These are phyloP conservation scores for Spea hammondii DNA, from an alignment of 2,797 vertebrate species.

Conservation along the genomic window DNA sequence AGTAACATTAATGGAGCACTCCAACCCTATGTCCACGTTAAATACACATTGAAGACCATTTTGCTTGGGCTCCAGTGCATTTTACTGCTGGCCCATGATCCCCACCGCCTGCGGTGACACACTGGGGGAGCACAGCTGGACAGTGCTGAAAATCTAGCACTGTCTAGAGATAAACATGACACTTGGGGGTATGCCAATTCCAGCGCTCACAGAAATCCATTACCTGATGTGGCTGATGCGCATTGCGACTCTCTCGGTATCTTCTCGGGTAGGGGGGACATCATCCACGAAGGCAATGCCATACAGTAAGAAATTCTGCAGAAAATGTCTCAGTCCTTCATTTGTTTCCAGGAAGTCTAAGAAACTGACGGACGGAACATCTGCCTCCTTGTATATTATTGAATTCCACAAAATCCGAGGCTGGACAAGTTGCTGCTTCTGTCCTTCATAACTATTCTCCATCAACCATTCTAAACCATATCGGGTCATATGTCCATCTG, in stretches of 20 bases:
- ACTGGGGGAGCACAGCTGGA: background rate
- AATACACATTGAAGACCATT: no score
- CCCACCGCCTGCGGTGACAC: no score
- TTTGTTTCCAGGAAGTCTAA: constrained; percentile 79
- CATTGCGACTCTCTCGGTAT: constrained; percentile 74
- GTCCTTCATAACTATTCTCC: constrained; percentile 84
- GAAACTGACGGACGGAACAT: constrained; percentile 71
- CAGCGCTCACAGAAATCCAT: background rate
- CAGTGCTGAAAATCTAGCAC: background rate
- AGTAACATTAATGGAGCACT: no score
- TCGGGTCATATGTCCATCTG: constrained; percentile 78
- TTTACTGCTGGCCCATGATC: no score
- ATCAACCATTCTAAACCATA: constrained; percentile 83
- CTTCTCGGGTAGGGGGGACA: constrained; percentile 80
- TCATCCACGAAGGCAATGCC: constrained; percentile 88
- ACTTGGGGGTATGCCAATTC: background rate
- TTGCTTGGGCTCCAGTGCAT: no score
- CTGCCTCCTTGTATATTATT: constrained; percentile 73
- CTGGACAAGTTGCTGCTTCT: constrained; percentile 73
- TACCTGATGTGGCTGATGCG: constrained; percentile 91
- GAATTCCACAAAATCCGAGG: constrained; percentile 83
- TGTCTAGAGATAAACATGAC: background rate
- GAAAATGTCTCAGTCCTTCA: constrained; percentile 79
- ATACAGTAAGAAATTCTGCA: constrained; percentile 81
- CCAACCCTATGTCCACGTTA: no score